These are phyloP conservation scores for Parazoanthus swiftii DNA, from an alignment of 92 coral and sea anemone genomes.

Conservation along the genomic window DNA sequence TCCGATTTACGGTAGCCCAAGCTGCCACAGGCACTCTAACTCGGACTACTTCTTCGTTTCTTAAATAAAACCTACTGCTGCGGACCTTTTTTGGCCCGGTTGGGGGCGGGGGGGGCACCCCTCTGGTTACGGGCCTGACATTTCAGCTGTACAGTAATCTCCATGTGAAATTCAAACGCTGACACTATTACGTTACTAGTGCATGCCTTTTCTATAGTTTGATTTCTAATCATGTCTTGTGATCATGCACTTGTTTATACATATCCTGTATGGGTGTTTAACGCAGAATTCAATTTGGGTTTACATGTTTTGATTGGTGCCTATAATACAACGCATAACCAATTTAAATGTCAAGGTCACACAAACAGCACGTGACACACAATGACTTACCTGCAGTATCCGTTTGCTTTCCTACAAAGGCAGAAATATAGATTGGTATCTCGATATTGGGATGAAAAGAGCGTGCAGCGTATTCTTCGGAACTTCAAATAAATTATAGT, in stretches of 20 bases:
- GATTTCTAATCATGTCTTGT: too few species aligned
- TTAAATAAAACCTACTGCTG: too few species aligned
- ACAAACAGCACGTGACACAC: not conserved
- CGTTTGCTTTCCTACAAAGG: slow-evolving; percentile 67
- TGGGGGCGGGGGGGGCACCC: too few species aligned
- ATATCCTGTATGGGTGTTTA: not conserved
- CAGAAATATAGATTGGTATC: not conserved
- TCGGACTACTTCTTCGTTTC: too few species aligned
- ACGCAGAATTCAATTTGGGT: not conserved
- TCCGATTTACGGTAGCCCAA: too few species aligned
- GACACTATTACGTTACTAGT: not conserved
- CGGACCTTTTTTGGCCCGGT: too few species aligned
- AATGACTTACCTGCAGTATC: slow-evolving; percentile 66
- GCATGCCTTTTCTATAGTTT: too few species aligned
- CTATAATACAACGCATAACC: not conserved
- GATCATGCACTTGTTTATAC: not conserved
- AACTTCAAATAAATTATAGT: not conserved
- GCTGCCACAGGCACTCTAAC: too few species aligned
- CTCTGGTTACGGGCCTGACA: too few species aligned
- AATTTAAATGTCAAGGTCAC: slow-evolving; percentile 4
- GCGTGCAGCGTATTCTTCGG: not conserved
- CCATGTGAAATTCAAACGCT: not conserved
- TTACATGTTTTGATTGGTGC: too few species aligned
- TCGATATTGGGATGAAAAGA: not conserved
- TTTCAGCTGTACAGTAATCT: too few species aligned